Evolutionary conservation across 2,797 vertebrate species (phyloP).

Genomic region (Ispidina lecontei): DNA sequence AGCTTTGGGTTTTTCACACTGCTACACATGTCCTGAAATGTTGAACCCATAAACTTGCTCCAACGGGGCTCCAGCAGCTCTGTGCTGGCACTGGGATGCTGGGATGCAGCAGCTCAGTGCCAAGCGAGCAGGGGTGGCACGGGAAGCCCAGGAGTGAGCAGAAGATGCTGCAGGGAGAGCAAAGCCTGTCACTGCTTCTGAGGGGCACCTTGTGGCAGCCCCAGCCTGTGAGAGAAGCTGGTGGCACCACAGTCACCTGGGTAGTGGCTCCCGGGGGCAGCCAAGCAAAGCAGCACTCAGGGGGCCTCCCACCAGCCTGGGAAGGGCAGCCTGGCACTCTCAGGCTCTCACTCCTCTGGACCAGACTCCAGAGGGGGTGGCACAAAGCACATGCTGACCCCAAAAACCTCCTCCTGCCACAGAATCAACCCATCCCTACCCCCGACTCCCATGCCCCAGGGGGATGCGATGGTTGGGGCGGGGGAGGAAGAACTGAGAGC

Average conservation of each 20-base stretch:
- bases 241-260: neutral
- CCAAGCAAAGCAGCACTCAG: neutral
- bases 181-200: too few relatives aligned
- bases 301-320: neutral
- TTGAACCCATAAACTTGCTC: too few relatives aligned
- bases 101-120: too few relatives aligned
- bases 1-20: neutral
- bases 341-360: neutral
- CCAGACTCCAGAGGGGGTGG: neutral
- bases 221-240: too few relatives aligned
- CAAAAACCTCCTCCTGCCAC: neutral
- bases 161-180: too few relatives aligned
- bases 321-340: neutral
- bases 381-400: neutral
- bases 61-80: too few relatives aligned
- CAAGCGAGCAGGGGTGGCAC: too few relatives aligned
- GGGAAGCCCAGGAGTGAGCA: too few relatives aligned
- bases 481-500: constrained; percentile 81
- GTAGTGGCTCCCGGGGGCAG: neutral
- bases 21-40: too few relatives aligned
- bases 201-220: too few relatives aligned
- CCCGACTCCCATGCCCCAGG: constrained; percentile 82
- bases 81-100: too few relatives aligned
- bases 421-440: constrained; percentile 65
- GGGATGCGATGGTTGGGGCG: constrained; percentile 80